Conservation (phyloP, 2,888 invertebrate genomes). For the Choristoneura rosaceana region DNA sequence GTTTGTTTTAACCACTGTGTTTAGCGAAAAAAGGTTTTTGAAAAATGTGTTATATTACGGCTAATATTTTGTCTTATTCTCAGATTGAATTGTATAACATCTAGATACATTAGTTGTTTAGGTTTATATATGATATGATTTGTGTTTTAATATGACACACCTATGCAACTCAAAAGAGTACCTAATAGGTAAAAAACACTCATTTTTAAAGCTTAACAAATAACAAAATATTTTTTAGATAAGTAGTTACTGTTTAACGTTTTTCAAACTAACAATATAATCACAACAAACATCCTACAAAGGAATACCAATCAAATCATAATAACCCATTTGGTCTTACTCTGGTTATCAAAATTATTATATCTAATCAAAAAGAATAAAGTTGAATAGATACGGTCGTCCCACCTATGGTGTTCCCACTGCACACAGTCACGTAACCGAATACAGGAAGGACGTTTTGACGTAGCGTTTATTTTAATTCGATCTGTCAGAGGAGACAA, state of each 20-base stretch:
- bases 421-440: conserved; percentile 80
- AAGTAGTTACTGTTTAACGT: background rate
- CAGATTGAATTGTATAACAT: background rate
- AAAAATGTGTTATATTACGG: background rate
- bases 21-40: conserved; percentile 35
- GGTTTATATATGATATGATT: too few species aligned
- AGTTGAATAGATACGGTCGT: conserved; percentile 53
- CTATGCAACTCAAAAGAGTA: too few species aligned
- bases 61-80: background rate
- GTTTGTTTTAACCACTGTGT: conserved; percentile 57
- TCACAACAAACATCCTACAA: conserved; percentile 15
- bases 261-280: conserved; percentile 46
- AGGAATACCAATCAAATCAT: conserved; percentile 36
- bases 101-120: too few species aligned
- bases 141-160: too few species aligned
- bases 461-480: conserved; percentile 85
- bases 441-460: conserved; percentile 82
- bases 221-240: too few species aligned
- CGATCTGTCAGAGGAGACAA: conserved; percentile 83
- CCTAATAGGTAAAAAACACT: too few species aligned
- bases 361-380: conserved; percentile 50
- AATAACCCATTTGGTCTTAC: conserved; percentile 42
- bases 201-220: too few species aligned
- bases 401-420: conserved; percentile 81
- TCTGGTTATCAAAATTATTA: conserved; percentile 47